phyloP scores from a whole-genome alignment of 1,140 invertebrate species.

The Cyclina sinensis region DNA sequence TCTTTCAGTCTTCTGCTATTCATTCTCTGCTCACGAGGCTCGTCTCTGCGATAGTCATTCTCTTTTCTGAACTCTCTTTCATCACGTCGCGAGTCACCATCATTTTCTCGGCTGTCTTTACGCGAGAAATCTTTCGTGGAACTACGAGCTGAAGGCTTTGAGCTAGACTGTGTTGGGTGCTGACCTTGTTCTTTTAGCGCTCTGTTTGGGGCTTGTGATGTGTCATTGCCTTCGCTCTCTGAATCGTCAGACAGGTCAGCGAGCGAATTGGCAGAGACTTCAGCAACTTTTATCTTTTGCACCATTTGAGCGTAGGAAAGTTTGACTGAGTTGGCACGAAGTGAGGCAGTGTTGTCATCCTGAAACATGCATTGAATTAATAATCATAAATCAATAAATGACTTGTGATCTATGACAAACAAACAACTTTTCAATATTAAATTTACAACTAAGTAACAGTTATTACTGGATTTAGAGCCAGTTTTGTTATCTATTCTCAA shows the following conservation, averaged over 20 bases:
- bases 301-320: constrained; percentile 95
- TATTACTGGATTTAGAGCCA: too few relatives aligned
- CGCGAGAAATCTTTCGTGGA: constrained; percentile 75
- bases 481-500: too few relatives aligned
- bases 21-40: constrained; percentile 73
- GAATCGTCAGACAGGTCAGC: constrained; percentile 47
- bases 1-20: constrained; percentile 77
- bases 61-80: constrained; percentile 56
- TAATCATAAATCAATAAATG: too few relatives aligned
- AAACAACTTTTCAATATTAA: too few relatives aligned
- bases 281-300: constrained; percentile 87
- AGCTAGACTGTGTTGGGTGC: constrained; percentile 68
- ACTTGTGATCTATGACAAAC: too few relatives aligned
- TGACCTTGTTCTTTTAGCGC: constrained; percentile 81
- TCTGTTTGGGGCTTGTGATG: constrained; percentile 59
- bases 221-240: constrained; percentile 66
- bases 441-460: too few relatives aligned
- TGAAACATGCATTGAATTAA: too few relatives aligned
- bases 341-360: constrained; percentile 70
- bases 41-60: constrained; percentile 53
- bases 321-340: constrained; percentile 83
- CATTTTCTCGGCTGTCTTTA: constrained; percentile 69
- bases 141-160: constrained; percentile 64
- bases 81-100: constrained; percentile 59
- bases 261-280: constrained; percentile 69